Evolutionary conservation across 2,797 vertebrate genomes (phyloP).

Genomic region (Varecia variegata): DNA sequence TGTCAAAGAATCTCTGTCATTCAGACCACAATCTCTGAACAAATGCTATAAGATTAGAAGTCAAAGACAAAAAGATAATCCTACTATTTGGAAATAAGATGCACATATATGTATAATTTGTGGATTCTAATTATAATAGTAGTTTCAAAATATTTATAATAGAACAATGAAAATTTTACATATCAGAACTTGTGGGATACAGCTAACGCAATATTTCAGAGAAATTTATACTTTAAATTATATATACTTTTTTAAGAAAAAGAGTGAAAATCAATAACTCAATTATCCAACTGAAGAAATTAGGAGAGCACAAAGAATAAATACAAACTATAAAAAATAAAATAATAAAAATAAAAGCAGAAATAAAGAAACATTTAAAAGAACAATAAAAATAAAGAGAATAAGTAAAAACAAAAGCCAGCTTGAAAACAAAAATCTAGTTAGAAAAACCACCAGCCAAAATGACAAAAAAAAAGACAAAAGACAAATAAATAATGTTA

Average conservation of each 20-base stretch:
- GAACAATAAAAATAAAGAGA: not conserved
- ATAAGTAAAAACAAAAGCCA: not conserved
- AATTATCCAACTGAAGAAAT: conserved; percentile 1
- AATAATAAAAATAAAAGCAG: not conserved
- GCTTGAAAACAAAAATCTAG: not conserved
- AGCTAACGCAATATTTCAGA: not conserved
- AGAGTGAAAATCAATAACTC: not conserved
- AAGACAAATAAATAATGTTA: not conserved
- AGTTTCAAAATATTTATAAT: conserved; percentile 11
- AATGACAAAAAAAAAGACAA: not conserved
- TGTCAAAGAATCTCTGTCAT: not conserved
- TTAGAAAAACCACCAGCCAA: not conserved
- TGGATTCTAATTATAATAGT: not conserved
- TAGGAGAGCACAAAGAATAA: not conserved
- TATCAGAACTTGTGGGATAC: not conserved
- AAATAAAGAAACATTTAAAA: not conserved
- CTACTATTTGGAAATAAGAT: not conserved
- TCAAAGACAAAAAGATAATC: not conserved
- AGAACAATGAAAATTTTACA: not conserved
- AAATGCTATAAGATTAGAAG: not conserved
- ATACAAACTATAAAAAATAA: not conserved
- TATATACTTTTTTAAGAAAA: not conserved
- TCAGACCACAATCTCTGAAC: not conserved
- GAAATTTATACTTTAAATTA: not conserved
- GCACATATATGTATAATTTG: not conserved